Evolutionary conservation across 2,113 vertebrate species (phyloP), one percentile per base, ranked within the genome.

Genomic region (Delphinapterus leucas): DNA sequence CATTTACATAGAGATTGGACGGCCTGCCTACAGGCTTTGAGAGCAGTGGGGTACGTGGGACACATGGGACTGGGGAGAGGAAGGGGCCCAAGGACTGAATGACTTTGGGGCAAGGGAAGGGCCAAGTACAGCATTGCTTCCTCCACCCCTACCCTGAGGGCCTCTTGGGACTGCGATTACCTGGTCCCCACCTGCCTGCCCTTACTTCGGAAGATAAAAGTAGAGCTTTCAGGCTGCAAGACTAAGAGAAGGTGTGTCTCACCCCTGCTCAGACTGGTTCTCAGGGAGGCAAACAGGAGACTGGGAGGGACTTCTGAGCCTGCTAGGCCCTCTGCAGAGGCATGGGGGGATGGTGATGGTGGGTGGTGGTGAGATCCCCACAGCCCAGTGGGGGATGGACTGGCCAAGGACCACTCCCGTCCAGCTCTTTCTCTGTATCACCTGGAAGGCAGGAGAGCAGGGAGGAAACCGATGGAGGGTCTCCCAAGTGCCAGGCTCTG

Each of bases 181-280:
- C 49, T 23, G 31, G 71, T 41, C 44, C n/a, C 49, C 41, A 60
- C 60, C 38, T 25, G 1, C 47, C 65, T 70, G 44, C 18, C 53
- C 55, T 81, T 36, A 70, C 60, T 77, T 93, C 38, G 84, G 91
- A 88, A 97, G 91, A 81, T 95, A 28, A 73, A 96, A 92, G 38
- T 15, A 10, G 60, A 86, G 25, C 18, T 95, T 95, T 58, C 1
- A 1, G 80, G 68, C 10, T 31, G 53, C 58, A 26, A 15, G n/a
- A 49, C n/a, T 8, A 8, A 55, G 87, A 63, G 65, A 89, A 83
- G 84, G 80, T 47, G 11, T 82, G 81, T 88, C 80, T 91, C 53
- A 25, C 6, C n/a, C 53, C 28, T 47, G 12, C 12, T 26, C 18
- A n/a, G 31, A 73, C 73, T 17, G n/a, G 67, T 77, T 89, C 31